phyloP scores from a whole-genome alignment of 2,113 vertebrate genomes.

The Myiozetetes cayanensis region DNA sequence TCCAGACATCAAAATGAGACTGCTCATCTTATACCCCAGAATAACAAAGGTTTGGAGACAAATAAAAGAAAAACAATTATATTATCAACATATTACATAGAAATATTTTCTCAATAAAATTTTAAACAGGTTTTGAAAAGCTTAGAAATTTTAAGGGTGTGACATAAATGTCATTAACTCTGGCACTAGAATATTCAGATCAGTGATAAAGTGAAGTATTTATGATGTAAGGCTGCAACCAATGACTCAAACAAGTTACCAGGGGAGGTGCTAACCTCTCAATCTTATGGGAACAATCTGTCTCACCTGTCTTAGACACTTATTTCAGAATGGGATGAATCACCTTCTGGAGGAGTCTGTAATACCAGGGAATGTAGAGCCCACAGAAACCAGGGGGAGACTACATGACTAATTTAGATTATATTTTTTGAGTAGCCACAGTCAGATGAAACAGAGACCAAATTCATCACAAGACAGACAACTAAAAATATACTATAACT shows the following conservation, averaged over 20 bases:
- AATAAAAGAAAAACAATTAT: neutral
- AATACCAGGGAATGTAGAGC: neutral
- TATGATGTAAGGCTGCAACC: neutral
- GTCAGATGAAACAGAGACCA: neutral
- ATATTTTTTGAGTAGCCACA: neutral
- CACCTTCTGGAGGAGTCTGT: neutral
- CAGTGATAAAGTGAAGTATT: neutral
- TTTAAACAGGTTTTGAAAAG: neutral
- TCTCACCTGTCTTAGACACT: neutral
- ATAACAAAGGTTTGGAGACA: neutral
- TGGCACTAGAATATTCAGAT: neutral
- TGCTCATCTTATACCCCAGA: neutral
- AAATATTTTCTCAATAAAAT: neutral
- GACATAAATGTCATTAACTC: neutral
- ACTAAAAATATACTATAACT: neutral
- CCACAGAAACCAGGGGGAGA: neutral
- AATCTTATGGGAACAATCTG: neutral
- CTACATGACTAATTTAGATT: neutral
- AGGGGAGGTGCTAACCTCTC: neutral
- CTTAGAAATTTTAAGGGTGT: neutral
- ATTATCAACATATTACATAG: neutral
- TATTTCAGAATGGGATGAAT: neutral
- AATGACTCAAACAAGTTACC: neutral
- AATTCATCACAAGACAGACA: neutral
- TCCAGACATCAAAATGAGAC: neutral